Evolutionary conservation across 2,797 vertebrate genomes (phyloP).

Genomic region (Epinephelus coioides): DNA sequence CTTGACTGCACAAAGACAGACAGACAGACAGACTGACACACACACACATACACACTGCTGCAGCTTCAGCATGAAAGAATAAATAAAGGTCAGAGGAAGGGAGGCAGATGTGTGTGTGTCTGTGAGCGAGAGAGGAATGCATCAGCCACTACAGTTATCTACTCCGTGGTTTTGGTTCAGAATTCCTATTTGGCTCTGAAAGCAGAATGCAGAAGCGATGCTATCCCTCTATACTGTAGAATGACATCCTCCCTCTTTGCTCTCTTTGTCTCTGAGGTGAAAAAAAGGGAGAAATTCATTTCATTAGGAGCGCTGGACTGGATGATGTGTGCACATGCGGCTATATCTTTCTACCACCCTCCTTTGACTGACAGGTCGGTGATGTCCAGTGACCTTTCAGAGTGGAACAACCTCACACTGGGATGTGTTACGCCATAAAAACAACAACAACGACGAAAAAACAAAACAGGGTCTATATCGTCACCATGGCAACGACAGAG

Average conservation of each 20-base stretch:
- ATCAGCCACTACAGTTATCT: slow-evolving; percentile 45
- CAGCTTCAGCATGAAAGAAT: slow-evolving; percentile 62
- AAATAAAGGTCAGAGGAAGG: slow-evolving; percentile 71
- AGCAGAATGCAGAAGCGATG: slow-evolving; percentile 41
- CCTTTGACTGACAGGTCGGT: slow-evolving; percentile 45
- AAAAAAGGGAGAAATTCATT: slow-evolving; percentile 15
- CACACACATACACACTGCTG: slow-evolving; percentile 22
- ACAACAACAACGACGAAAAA: slow-evolving; percentile 16
- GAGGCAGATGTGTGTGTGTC: slow-evolving; percentile 42
- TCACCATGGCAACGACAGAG: slow-evolving; percentile 68
- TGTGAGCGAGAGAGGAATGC: slow-evolving; percentile 32
- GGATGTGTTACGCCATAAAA: slow-evolving; percentile 32
- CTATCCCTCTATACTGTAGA: slow-evolving; percentile 23
- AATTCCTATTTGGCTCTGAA: slow-evolving; percentile 48
- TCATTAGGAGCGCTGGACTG: slow-evolving; percentile 28
- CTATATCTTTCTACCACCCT: slow-evolving; percentile 14
- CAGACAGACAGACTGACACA: not conserved
- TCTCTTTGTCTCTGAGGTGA: slow-evolving; percentile 19
- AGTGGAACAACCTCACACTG: slow-evolving; percentile 45
- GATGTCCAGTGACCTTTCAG: slow-evolving; percentile 73
- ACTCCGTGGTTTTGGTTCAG: slow-evolving; percentile 40
- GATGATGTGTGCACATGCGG: not conserved
- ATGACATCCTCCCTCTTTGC: slow-evolving; percentile 17
- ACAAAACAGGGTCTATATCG: slow-evolving; percentile 34
- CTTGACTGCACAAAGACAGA: slow-evolving; percentile 45